phyloP scores from a whole-genome alignment of 2,888 invertebrate genomes.

The Pseudolycoriella hygida region DNA sequence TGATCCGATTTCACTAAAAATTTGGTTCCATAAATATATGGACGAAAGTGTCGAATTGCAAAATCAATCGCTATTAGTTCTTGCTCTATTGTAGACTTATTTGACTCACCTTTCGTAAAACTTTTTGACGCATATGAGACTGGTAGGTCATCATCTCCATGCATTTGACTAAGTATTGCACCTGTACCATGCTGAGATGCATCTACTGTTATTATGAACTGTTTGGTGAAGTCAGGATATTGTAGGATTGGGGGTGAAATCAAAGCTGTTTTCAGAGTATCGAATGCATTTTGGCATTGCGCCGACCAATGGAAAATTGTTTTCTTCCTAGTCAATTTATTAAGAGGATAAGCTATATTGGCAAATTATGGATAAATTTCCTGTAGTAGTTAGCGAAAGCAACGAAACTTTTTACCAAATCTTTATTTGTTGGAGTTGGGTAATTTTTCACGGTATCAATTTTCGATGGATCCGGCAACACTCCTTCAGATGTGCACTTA shows the following conservation, averaged over 20 bases:
- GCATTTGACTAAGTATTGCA: conserved; percentile 9
- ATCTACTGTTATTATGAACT: conserved; percentile 6
- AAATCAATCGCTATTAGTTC: conserved; percentile 13
- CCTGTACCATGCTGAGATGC: conserved; percentile 11
- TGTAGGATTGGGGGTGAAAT: not conserved
- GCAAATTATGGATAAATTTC: conserved; percentile 18
- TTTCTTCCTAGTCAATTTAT: conserved; percentile 11
- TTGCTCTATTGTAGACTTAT: conserved; percentile 14
- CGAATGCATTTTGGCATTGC: conserved; percentile 1
- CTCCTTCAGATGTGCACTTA: conserved; percentile 15
- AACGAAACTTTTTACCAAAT: conserved; percentile 17
- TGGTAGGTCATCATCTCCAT: conserved; percentile 6
- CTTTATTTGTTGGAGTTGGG: conserved; percentile 12
- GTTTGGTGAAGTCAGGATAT: not conserved
- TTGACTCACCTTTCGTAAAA: conserved; percentile 13
- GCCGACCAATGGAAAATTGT: conserved; percentile 7
- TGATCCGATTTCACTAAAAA: conserved; percentile 14
- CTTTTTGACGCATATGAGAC: conserved; percentile 10
- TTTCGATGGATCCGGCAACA: conserved; percentile 15
- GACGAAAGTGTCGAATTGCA: conserved; percentile 13
- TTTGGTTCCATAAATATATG: conserved; percentile 10
- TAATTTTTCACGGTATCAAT: conserved; percentile 13
- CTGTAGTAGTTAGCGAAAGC: conserved; percentile 18
- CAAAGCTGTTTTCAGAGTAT: conserved; percentile 1
- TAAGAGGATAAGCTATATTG: conserved; percentile 11